Evolutionary conservation across 2,797 vertebrate species (phyloP).

Genomic region (Hippoglossus hippoglossus): DNA sequence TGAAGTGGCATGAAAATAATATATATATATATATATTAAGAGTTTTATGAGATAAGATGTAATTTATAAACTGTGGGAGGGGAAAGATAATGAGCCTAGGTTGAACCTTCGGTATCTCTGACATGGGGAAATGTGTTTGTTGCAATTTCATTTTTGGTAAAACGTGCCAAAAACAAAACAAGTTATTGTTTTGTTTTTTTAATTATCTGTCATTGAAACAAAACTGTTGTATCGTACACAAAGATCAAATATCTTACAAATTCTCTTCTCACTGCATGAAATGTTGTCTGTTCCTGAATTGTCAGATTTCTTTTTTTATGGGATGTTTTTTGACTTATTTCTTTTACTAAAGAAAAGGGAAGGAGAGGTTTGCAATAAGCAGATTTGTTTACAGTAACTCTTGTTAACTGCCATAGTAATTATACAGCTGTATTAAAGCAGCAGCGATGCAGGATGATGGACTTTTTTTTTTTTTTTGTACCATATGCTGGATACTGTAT

Average conservation of each 20-base stretch:
- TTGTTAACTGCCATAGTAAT: constrained; percentile 30
- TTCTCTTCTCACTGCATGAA: constrained; percentile 56
- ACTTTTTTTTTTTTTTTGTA: neutral
- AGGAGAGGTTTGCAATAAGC: constrained; percentile 15
- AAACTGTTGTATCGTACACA: neutral
- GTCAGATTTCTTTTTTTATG: no score
- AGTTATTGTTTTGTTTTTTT: constrained; percentile 36
- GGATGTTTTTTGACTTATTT: constrained; percentile 12
- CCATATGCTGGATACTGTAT: neutral
- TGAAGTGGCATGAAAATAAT: constrained; percentile 63
- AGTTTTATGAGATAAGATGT: constrained; percentile 56
- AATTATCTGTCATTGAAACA: constrained; percentile 24
- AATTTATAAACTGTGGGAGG: constrained; percentile 53
- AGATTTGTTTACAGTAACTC: constrained; percentile 29
- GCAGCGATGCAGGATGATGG: constrained; percentile 20
- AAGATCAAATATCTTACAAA: constrained; percentile 5
- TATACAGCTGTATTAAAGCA: constrained; percentile 53
- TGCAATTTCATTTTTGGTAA: constrained; percentile 29
- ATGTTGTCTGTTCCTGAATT: constrained; percentile 30
- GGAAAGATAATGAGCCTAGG: constrained; percentile 7
- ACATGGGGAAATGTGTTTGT: constrained; percentile 25
- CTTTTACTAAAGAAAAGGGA: constrained; percentile 16
- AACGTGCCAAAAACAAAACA: no score
- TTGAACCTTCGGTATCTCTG: constrained; percentile 7
- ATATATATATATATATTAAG: constrained; percentile 45